Conservation (phyloP, 2,888 invertebrate genomes). For the Atethmia centrago region DNA sequence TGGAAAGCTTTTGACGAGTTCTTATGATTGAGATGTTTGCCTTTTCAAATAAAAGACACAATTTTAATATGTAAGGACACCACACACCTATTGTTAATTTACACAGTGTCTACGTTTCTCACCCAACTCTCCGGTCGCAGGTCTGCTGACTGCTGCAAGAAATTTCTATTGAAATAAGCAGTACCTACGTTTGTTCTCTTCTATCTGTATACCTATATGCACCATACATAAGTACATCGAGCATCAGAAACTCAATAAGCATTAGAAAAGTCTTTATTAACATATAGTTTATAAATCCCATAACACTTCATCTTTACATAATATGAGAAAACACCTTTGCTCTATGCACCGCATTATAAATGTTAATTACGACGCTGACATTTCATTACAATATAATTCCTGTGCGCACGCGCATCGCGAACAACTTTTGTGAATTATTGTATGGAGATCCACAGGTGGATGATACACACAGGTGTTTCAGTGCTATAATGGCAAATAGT, state of each 20-base stretch:
- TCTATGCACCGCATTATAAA: slow-evolving; percentile 64
- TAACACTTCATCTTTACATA: slow-evolving; percentile 40
- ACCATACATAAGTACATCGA: not conserved
- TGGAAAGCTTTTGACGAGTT: slow-evolving; percentile 16
- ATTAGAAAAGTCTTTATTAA: not conserved
- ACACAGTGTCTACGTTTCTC: not conserved
- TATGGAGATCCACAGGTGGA: slow-evolving; percentile 73
- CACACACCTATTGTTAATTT: not conserved
- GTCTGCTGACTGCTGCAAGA: not conserved
- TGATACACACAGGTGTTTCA: slow-evolving; percentile 51
- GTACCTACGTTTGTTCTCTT: not conserved
- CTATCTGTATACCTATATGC: not conserved
- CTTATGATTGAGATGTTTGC: not conserved
- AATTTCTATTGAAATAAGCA: not conserved
- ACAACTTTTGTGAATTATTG: slow-evolving; percentile 74
- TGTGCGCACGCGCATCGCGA: slow-evolving; percentile 57
- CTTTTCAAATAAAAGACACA: not conserved
- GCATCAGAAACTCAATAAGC: not conserved
- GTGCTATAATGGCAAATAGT: slow-evolving; percentile 2
- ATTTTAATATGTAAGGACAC: not conserved
- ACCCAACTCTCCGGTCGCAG: not conserved
- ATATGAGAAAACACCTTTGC: slow-evolving; percentile 59
- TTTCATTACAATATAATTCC: slow-evolving; percentile 70
- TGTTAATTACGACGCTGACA: slow-evolving; percentile 75
- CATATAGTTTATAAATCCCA: slow-evolving; percentile 15